Percentiles rank a stretch among this genome's conserved stretches.
Conservation (phyloP, 2,113 vertebrate genomes). For the Polyodon spathula region DNA sequence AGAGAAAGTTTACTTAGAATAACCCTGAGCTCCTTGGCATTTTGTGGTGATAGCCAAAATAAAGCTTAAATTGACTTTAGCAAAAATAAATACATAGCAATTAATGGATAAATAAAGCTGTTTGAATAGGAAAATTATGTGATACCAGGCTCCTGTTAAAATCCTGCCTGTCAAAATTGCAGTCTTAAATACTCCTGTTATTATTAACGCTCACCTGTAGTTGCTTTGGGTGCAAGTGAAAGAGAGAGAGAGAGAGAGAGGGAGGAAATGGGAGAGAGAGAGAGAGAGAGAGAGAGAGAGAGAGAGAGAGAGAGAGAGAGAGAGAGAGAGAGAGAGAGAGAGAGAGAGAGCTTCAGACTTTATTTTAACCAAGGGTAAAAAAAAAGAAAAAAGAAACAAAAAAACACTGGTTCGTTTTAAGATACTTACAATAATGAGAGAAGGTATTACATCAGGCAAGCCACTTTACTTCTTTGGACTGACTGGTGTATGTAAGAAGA, state of each 20-base stretch:
- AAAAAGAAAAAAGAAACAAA: too few relatives aligned
- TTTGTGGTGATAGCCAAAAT: background rate
- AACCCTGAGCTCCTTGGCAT: background rate
- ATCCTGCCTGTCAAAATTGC: too few relatives aligned
- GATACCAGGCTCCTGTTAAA: too few relatives aligned
- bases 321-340: background rate
- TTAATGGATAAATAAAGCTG: background rate
- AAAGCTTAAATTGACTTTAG: background rate
- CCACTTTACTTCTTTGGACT: too few relatives aligned
- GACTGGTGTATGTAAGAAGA: too few relatives aligned
- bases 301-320: background rate
- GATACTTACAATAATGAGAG: too few relatives aligned
- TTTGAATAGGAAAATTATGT: background rate
- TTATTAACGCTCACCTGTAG: too few relatives aligned
- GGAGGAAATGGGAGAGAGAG: too few relatives aligned
- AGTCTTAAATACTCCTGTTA: too few relatives aligned
- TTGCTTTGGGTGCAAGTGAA: background rate
- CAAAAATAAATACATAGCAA: slow-evolving; percentile 2
- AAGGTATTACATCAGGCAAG: too few relatives aligned
- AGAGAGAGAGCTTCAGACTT: slow-evolving; percentile 15
- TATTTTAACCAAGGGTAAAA: too few relatives aligned
- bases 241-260: background rate
- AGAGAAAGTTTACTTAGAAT: slow-evolving; percentile 12
- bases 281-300: slow-evolving; percentile 4
- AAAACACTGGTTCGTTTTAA: too few relatives aligned